Percentiles rank a stretch among this genome's conserved stretches.
Conservation (phyloP, 2,113 vertebrate genomes). For the Actenoides lindsayi region DNA sequence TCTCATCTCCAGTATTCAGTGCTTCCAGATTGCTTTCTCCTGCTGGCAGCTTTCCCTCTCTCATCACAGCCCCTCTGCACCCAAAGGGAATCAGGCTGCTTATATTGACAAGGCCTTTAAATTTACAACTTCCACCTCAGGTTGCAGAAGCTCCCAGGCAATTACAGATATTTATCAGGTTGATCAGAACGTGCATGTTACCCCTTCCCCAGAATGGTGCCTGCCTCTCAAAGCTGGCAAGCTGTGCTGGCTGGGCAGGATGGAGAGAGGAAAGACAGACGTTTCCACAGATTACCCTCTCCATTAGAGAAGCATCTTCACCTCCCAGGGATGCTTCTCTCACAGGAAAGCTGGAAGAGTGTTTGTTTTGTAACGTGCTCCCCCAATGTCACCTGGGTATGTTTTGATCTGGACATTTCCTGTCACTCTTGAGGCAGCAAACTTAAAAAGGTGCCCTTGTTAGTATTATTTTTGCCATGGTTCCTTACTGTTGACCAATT, state of each 20-base stretch:
- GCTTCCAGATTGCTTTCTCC: neutral
- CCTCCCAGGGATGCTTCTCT: neutral
- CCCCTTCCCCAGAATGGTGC: neutral
- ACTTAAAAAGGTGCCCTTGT: neutral
- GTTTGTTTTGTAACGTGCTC: neutral
- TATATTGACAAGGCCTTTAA: neutral
- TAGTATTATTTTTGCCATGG: neutral
- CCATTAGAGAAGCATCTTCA: neutral
- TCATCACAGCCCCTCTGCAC: neutral
- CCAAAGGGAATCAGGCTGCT: neutral
- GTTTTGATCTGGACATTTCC: neutral
- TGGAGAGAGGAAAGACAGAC: neutral
- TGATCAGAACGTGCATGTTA: neutral
- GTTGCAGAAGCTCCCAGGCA: neutral
- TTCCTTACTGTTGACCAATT: neutral
- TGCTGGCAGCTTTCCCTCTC: neutral
- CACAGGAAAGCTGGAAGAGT: neutral
- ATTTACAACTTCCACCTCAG: neutral
- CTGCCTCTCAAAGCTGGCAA: neutral
- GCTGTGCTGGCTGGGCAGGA: neutral
- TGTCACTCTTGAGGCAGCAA: neutral
- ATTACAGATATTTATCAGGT: neutral
- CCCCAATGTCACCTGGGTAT: neutral
- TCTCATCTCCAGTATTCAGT: neutral
- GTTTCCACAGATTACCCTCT: neutral